Evolutionary conservation across 2,797 vertebrate species (phyloP).

Genomic region (Microctenopoma steveboyesi): DNA sequence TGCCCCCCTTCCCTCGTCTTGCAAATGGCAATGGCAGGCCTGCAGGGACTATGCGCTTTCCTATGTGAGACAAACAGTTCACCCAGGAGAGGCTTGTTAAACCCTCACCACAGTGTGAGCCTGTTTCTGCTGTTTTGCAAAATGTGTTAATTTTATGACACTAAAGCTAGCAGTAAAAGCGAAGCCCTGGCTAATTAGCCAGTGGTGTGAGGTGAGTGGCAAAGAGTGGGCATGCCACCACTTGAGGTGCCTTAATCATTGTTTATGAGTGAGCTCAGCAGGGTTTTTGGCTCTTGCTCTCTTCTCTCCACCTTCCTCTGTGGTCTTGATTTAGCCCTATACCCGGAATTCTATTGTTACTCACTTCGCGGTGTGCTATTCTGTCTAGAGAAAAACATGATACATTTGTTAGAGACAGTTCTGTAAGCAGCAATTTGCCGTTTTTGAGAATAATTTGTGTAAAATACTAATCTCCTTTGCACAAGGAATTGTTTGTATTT

Average conservation of each 20-base stretch:
- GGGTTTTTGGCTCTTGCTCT: constrained; percentile 67
- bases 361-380: constrained; percentile 19
- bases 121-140: constrained; percentile 72
- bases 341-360: constrained; percentile 30
- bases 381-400: constrained; percentile 45
- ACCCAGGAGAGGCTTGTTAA: constrained; percentile 79
- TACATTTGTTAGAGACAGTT: constrained; percentile 28
- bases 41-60: constrained; percentile 57
- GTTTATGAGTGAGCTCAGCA: constrained; percentile 75
- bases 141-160: constrained; percentile 84
- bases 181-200: constrained; percentile 77
- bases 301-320: constrained; percentile 56
- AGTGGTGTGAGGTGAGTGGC: constrained; percentile 77
- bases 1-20: constrained; percentile 7
- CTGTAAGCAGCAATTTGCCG: constrained; percentile 37
- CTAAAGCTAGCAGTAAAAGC: constrained; percentile 78
- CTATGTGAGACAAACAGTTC: constrained; percentile 67
- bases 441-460: constrained; percentile 40
- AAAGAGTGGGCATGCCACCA: constrained; percentile 71
- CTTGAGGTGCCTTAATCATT: constrained; percentile 79
- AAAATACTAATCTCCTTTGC: constrained; percentile 8
- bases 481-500: constrained; percentile 53
- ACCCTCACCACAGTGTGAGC: constrained; percentile 63
- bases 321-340: constrained; percentile 44
- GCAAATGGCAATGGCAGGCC: constrained; percentile 65